These are phyloP conservation scores for Argyresthia albistria DNA, from an alignment of 2,888 invertebrate species.

Conservation along the genomic window DNA sequence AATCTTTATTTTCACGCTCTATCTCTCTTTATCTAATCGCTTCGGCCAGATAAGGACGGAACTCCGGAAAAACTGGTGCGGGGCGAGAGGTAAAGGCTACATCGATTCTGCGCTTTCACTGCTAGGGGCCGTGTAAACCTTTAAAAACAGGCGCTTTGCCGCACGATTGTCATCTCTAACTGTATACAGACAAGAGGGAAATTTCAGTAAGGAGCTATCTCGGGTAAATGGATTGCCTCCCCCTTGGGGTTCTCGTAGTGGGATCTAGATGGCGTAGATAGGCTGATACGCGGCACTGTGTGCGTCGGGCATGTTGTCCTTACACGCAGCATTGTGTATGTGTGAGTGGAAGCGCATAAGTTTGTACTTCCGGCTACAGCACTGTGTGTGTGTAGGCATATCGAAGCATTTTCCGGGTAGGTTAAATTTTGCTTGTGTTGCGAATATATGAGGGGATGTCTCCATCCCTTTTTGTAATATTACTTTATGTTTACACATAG, in stretches of 20 bases:
- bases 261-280: constrained; percentile 73
- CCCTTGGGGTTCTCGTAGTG: constrained; percentile 70
- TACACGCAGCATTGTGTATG: constrained; percentile 27
- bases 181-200: constrained; percentile 50
- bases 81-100: constrained; percentile 70
- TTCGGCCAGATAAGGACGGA: constrained; percentile 69
- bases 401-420: constrained; percentile 57
- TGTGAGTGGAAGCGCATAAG: constrained; percentile 23
- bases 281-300: constrained; percentile 59
- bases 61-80: constrained; percentile 70
- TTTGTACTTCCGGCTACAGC: constrained; percentile 53
- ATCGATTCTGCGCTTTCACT: constrained; percentile 74
- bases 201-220: constrained; percentile 43
- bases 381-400: constrained; percentile 41
- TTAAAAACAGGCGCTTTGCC: constrained; percentile 64
- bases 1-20: constrained; percentile 74
- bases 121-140: constrained; percentile 73
- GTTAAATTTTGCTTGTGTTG: constrained; percentile 68
- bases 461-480: constrained; percentile 68
- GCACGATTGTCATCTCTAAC: constrained; percentile 66
- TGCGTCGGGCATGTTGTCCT: constrained; percentile 24
- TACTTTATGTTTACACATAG: constrained; percentile 67
- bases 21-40: constrained; percentile 73
- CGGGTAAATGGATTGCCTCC: constrained; percentile 71
- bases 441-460: constrained; percentile 68